phyloP scores from a whole-genome alignment of 2,113 vertebrate species.

The Octodon degus region DNA sequence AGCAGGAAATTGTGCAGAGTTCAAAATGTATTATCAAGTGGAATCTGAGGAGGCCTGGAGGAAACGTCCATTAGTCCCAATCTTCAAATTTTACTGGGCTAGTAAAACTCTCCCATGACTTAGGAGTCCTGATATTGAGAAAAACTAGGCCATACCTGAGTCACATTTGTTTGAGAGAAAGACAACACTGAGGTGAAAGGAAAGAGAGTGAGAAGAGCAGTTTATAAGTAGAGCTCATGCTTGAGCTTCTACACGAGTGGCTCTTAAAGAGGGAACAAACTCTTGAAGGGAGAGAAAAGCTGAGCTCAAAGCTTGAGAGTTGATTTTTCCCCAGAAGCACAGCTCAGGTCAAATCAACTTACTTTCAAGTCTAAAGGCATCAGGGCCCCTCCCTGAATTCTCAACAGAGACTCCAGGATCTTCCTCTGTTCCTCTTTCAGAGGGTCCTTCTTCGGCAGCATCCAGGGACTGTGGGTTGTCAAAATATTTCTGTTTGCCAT shows the following conservation, averaged over 20 bases:
- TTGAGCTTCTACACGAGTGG: neutral
- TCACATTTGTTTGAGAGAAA: neutral
- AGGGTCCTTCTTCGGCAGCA: slow-evolving; percentile 76
- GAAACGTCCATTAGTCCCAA: neutral
- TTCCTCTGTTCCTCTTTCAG: slow-evolving; percentile 74
- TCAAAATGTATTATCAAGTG: neutral
- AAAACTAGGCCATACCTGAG: neutral
- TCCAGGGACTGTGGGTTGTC: slow-evolving; percentile 75
- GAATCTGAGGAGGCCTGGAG: neutral
- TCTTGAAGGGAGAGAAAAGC: slow-evolving; percentile 61
- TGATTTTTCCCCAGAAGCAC: slow-evolving; percentile 55
- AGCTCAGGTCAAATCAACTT: slow-evolving; percentile 80
- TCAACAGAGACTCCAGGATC: slow-evolving; percentile 73
- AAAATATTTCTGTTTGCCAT: slow-evolving; percentile 87
- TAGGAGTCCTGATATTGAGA: neutral
- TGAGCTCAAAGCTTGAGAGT: slow-evolving; percentile 38
- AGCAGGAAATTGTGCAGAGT: neutral
- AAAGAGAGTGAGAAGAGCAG: neutral
- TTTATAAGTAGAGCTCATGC: neutral
- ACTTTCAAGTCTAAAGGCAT: slow-evolving; percentile 87
- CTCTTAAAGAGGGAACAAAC: slow-evolving; percentile 19
- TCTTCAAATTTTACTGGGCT: slow-evolving; percentile 9
- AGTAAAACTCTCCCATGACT: neutral
- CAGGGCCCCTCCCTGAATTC: slow-evolving; percentile 81
- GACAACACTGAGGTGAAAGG: neutral